Evolutionary conservation across 2,888 invertebrate genomes (phyloP), one percentile per base, ranked within the genome.

Genomic region (Agrilus mali): DNA sequence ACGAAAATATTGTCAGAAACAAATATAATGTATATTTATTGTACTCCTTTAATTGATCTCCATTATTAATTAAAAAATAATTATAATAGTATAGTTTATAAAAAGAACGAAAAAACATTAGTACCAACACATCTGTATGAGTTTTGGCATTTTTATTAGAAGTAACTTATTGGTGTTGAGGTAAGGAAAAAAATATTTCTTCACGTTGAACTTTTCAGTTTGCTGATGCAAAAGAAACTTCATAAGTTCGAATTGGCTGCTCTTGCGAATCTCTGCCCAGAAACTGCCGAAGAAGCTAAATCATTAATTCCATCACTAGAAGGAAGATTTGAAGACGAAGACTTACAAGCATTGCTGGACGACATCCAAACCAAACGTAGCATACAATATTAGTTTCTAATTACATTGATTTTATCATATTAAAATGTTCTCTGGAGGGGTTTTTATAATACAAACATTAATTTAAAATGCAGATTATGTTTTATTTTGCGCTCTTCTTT

Each of bases 161-260:
- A n/a, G 4, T 17, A 17, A 17, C 4, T 17, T 17, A 4, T 17
- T 17, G 17, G 17, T 4, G 17, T 17, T 17, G 17, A 4, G 4
- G 17, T 17, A 17, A 17, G 2, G n/a, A n/a, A 17, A 17, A 17
- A 17, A 22, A 22, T 7, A 7, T 22, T 22, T 22, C 7, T 22
- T 22, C 7, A 3, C 22, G 7, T 7, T 22, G 3, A 22, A 22
- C 40, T 44, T 53, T 53, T 20, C 67, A 94, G 93, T 65, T 75
- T 94, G 45, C 69, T 96, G 40, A 86, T 86, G 73, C 87, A 90
- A 60, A 96, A 96, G 63, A 95, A 93, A 61, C 70, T 95, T 12
- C 98, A 98, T 68, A 97, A 97, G 70, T 98, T 96, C 71, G 98
- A 98, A 68, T 73, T 98, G 45, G 97, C 97, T 1, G 92, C 95